Conservation (phyloP, 2,888 invertebrate genomes). For the Cyrtodaria siliqua region DNA sequence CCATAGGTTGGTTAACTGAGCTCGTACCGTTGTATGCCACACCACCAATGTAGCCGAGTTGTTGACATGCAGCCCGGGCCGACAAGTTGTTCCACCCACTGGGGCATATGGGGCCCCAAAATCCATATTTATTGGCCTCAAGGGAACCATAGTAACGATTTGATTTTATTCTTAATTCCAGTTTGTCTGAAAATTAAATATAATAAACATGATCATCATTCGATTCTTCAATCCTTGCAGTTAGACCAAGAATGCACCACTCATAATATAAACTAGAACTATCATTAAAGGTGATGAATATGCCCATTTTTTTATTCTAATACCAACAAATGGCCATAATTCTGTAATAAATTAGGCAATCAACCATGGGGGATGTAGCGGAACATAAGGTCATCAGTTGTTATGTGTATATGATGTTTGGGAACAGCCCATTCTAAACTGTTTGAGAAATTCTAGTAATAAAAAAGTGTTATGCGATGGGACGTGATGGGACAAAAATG, state of each 20-base stretch:
- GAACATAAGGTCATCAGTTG: too few species aligned
- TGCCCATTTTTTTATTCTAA: not conserved
- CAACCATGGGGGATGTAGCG: too few species aligned
- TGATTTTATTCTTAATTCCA: constrained; percentile 57
- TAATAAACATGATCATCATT: not conserved
- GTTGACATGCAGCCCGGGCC: constrained; percentile 72
- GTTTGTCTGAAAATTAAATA: constrained; percentile 43
- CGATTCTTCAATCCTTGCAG: not conserved
- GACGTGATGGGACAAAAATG: too few species aligned
- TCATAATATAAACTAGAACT: too few species aligned
- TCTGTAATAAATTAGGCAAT: too few species aligned
- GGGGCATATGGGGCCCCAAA: constrained; percentile 89
- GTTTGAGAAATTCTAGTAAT: too few species aligned
- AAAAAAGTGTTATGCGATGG: too few species aligned
- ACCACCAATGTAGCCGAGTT: constrained; percentile 68
- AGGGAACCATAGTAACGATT: constrained; percentile 88
- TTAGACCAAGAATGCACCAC: too few species aligned
- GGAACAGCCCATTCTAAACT: too few species aligned
- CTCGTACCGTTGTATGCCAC: constrained; percentile 67
- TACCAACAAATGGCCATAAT: too few species aligned
- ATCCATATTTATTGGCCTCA: constrained; percentile 90
- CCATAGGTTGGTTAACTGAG: constrained; percentile 62
- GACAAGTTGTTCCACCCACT: constrained; percentile 74
- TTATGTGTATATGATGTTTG: too few species aligned
- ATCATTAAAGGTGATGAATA: too few species aligned